These are phyloP conservation scores for Lagria hirta DNA, from an alignment of 2,888 invertebrate species.

Conservation along the genomic window DNA sequence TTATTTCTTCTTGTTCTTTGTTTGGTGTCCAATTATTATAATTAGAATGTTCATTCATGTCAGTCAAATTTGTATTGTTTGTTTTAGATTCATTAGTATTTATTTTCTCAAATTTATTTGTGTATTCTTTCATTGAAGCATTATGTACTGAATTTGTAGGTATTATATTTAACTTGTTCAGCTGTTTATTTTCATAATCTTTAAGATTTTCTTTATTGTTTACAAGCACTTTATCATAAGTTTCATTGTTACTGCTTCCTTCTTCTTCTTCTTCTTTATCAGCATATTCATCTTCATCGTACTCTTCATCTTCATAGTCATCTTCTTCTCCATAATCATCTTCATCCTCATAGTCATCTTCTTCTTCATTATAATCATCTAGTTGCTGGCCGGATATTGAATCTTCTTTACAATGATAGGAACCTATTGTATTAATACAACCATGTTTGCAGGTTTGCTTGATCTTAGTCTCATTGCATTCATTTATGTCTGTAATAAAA, in stretches of 20 bases:
- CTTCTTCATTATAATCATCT: constrained; percentile 26
- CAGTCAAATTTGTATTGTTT: too few relatives aligned
- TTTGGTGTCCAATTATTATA: too few relatives aligned
- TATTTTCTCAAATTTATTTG: too few relatives aligned
- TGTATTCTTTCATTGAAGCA: too few relatives aligned
- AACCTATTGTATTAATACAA: constrained; percentile 67
- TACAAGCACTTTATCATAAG: constrained; percentile 26
- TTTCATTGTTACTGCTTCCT: constrained; percentile 31
- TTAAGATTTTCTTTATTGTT: too few relatives aligned
- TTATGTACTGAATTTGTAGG: too few relatives aligned
- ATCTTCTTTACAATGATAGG: constrained; percentile 56
- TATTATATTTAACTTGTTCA: too few relatives aligned
- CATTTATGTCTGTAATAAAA: constrained; percentile 62
- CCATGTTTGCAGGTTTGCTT: constrained; percentile 52
- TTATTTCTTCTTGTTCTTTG: too few relatives aligned
- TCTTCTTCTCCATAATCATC: constrained; percentile 31
- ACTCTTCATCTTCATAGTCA: constrained; percentile 23
- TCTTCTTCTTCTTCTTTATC: constrained; percentile 15
- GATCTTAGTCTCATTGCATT: constrained; percentile 59
- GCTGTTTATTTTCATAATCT: too few relatives aligned
- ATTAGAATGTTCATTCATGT: too few relatives aligned
- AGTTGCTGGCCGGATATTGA: constrained; percentile 31
- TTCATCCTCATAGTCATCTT: constrained; percentile 28
- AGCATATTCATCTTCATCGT: constrained; percentile 12
- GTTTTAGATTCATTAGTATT: too few relatives aligned